These are phyloP conservation scores for Morbakka virulenta DNA, from an alignment of 30 jellyfish, hydroid and myxozoan genomes.

Conservation along the genomic window DNA sequence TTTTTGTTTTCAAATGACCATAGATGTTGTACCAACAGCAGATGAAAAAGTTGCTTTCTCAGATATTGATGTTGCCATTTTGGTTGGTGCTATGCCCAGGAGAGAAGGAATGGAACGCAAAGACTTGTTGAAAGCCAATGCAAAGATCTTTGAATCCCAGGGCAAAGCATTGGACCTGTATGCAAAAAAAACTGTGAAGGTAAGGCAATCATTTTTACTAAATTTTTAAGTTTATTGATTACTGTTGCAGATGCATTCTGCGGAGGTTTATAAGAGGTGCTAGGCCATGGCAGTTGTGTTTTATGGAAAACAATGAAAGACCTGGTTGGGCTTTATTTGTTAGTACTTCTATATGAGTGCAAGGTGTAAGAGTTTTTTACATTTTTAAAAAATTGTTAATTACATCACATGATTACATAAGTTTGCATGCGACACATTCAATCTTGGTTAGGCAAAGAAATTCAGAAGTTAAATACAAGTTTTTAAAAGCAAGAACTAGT, in stretches of 20 bases:
- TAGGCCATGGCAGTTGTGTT: not conserved
- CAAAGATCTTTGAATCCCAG: conserved; percentile 86
- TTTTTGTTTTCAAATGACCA: no score
- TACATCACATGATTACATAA: no score
- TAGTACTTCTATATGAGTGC: no score
- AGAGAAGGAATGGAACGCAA: conserved; percentile 98
- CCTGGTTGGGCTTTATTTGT: no score
- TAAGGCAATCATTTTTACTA: not conserved
- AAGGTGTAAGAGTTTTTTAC: no score
- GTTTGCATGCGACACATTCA: no score
- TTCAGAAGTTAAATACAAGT: no score
- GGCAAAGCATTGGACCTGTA: conserved; percentile 85
- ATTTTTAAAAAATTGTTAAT: no score
- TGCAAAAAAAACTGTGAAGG: conserved; percentile 96
- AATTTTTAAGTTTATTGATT: not conserved
- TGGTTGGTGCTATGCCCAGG: conserved; percentile 99
- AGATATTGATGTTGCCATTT: conserved; percentile 91
- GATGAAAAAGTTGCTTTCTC: conserved; percentile 89
- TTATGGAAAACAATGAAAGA: not conserved
- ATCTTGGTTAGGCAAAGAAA: no score
- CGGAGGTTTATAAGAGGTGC: no score
- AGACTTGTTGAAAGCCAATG: conserved; percentile 96
- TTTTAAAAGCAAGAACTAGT: no score
- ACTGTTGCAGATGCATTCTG: not conserved
- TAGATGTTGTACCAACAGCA: conserved; percentile 83